phyloP scores from a whole-genome alignment of 2,113 vertebrate species.

The Pseudolaguvia tuberculata region DNA sequence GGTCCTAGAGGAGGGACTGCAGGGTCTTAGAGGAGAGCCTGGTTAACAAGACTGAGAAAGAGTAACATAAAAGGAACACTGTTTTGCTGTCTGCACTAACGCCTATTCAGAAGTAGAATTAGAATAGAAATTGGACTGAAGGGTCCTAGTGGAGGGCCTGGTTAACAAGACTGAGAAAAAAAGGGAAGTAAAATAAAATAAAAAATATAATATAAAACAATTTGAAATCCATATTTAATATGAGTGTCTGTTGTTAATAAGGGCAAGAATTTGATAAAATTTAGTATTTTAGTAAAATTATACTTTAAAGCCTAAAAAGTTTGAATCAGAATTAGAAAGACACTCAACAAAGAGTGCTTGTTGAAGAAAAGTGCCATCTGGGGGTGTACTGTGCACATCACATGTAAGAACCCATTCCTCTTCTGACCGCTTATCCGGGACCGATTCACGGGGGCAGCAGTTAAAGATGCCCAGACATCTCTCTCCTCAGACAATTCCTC shows the following conservation, averaged over 20 bases:
- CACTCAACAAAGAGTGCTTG: background rate
- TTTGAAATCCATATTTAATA: background rate
- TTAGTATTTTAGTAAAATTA: no score
- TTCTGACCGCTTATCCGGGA: no score
- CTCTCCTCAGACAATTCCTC: no score
- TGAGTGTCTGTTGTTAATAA: background rate
- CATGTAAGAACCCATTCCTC: background rate
- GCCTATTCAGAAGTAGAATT: background rate
- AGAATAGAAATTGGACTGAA: conserved; percentile 48
- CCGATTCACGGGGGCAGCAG: no score
- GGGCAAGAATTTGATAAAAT: no score
- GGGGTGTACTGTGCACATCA: background rate
- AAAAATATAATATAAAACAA: no score
- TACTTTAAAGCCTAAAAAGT: background rate
- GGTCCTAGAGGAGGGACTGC: no score
- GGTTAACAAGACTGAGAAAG: background rate
- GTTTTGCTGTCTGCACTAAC: no score
- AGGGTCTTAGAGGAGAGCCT: conserved; percentile 50
- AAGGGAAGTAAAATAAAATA: no score
- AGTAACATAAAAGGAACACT: no score
- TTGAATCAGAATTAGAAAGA: no score
- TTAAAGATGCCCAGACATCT: no score
- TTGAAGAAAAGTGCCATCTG: background rate
- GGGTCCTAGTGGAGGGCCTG: conserved; percentile 48
- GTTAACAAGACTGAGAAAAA: background rate